A percentile compares a stretch with the other conserved stretches of the same genome.
phyloP scores from a whole-genome alignment of 1,140 invertebrate species.

The Whitmania pigra region DNA sequence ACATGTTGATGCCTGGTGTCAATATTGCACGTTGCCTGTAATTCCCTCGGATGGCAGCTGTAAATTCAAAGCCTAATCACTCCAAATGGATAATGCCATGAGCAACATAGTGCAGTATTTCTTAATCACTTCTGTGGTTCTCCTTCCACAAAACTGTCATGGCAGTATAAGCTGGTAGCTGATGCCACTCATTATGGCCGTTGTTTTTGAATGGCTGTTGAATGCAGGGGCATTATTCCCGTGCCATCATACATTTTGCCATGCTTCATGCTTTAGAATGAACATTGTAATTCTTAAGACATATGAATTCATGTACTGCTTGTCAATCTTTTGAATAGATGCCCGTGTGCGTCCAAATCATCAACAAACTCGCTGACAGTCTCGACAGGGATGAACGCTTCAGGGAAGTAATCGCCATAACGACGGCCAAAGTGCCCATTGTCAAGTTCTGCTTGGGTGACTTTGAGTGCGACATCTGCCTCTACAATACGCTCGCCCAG shows the following conservation, averaged over 20 bases:
- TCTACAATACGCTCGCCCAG: slow-evolving; percentile 49
- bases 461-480: slow-evolving; percentile 52
- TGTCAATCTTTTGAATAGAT: slow-evolving; percentile 31
- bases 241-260: neutral
- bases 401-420: slow-evolving; percentile 46
- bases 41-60: too few species aligned
- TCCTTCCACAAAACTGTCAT: too few species aligned
- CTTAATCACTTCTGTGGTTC: too few species aligned
- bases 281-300: neutral
- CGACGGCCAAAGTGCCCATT: slow-evolving; percentile 55
- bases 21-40: too few species aligned
- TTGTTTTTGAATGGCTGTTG: too few species aligned
- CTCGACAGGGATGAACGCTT: slow-evolving; percentile 41
- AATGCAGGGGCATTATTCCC: too few species aligned
- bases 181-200: too few species aligned
- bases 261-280: neutral
- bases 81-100: too few species aligned
- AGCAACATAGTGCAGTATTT: too few species aligned
- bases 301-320: neutral
- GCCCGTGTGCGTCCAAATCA: slow-evolving; percentile 39
- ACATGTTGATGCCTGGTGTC: too few species aligned
- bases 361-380: slow-evolving; percentile 41
- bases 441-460: slow-evolving; percentile 47
- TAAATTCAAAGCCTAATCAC: too few species aligned
- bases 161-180: too few species aligned